Base-by-base conservation (phyloP, 2,888 invertebrate species). In the Minunthozetes semirufus region DNA sequence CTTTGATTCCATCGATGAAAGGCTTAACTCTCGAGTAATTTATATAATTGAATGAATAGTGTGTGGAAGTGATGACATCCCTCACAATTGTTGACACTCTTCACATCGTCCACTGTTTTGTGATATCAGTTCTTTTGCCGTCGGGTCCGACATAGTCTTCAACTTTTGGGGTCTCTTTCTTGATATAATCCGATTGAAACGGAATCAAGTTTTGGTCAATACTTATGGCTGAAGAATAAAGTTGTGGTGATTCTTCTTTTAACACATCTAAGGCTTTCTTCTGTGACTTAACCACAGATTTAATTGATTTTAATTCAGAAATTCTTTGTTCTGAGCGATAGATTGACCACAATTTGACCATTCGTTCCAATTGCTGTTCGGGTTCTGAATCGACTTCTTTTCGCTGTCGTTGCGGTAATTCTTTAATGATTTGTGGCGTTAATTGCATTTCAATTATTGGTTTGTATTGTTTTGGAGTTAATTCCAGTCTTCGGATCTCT, bases 381-480 rank as follows among this genome's bases (percentile, higher is more conserved):
- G 48, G 42, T 15, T 72, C 66, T 13, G 33, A 33, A 11, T 75
- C 53, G 1, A 33, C n/a, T 25, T 56, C 66, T 33, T 38, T 27
- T 15, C 25, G 38, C 27, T 53, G 53, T 42, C 78, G 59, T 53
- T 63, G 42, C 22, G 73, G 82, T 80, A 85, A 84, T 80, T 89
- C 86, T 80, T 90, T 88, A 25, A 88, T 80, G 19, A 94, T 81
- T 75, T 86, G 84, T 25, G 88, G 80, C 0, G 92, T 88, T 11
- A 90, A 85, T 83, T 94, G 92, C 78, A 90, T 82, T 85, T 98
- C 98, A 75, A 90, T 90, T 59, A 98, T 87, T 0, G 97, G 95
- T 83, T 97, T 98, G 71, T 94, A 82, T 81, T 93, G 92, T 46
- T 88, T 86, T 0, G 91, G 88, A 84, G 89, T 88, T 81, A 89